Conservation (phyloP, 2,113 vertebrate species). For the Leucoraja erinaceus region DNA sequence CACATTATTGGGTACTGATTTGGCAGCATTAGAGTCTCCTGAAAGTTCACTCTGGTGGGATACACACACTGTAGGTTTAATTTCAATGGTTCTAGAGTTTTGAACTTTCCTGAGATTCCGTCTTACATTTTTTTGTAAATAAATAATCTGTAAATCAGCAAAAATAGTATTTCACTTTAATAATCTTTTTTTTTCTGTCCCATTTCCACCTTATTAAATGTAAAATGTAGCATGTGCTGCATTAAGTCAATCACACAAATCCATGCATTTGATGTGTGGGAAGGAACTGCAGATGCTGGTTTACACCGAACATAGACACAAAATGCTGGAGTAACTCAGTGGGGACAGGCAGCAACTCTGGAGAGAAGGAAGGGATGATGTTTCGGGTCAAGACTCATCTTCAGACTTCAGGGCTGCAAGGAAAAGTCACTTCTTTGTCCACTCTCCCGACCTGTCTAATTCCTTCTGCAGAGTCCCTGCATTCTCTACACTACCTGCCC, state of each 20-base stretch:
- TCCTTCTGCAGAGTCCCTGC: too few species aligned
- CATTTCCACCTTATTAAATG: not conserved
- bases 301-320: too few species aligned
- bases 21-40: conserved; percentile 43
- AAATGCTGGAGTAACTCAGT: too few species aligned
- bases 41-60: conserved; percentile 33
- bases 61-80: conserved; percentile 40
- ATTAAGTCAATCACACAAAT: not conserved
- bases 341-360: too few species aligned
- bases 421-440: too few species aligned
- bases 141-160: conserved; percentile 43
- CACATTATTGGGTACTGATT: conserved; percentile 47
- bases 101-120: conserved; percentile 40
- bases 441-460: too few species aligned
- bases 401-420: too few species aligned
- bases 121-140: conserved; percentile 41
- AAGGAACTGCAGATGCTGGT: too few species aligned
- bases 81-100: conserved; percentile 40
- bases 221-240: not conserved
- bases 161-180: not conserved
- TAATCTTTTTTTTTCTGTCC: not conserved
- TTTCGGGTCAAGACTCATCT: too few species aligned
- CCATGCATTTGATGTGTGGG: not conserved
- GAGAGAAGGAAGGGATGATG: too few species aligned
- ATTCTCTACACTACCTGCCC: too few species aligned